Conservation (phyloP, 2,113 vertebrate species). For the Salvelinus alpinus region DNA sequence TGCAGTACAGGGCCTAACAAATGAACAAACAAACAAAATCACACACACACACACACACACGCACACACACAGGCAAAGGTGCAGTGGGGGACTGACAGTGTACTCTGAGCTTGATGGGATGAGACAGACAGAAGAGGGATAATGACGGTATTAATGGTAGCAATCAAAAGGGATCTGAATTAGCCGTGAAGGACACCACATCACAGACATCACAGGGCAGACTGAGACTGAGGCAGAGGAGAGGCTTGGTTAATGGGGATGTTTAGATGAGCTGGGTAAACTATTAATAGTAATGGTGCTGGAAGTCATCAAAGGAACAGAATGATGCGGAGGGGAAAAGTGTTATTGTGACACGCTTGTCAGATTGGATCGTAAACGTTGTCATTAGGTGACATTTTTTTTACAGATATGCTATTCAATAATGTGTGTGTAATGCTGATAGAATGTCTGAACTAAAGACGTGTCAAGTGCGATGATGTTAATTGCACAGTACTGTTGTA, state of each 20-base stretch:
- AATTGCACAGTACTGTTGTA: no score
- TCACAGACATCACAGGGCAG: constrained; percentile 54
- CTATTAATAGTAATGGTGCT: constrained; percentile 22
- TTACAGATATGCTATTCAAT: constrained; percentile 17
- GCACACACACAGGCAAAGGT: not conserved
- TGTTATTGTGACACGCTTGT: not conserved
- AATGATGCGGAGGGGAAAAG: constrained; percentile 36
- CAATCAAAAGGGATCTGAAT: constrained; percentile 64
- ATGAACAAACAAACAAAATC: no score
- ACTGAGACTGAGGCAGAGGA: constrained; percentile 9
- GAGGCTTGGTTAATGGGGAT: constrained; percentile 51
- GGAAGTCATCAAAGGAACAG: constrained; percentile 49
- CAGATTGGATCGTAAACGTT: constrained; percentile 1
- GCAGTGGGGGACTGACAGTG: no score
- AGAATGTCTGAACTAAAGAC: constrained; percentile 19
- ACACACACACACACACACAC: not conserved
- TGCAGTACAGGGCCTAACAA: no score
- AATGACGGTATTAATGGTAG: constrained; percentile 61
- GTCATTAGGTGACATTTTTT: constrained; percentile 34
- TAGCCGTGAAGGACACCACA: constrained; percentile 60
- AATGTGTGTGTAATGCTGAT: constrained; percentile 4
- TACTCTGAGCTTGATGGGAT: no score
- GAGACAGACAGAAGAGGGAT: constrained; percentile 35
- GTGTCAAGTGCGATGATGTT: not conserved
- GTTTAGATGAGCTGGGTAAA: constrained; percentile 62